These are phyloP conservation scores for Diaphora mendica DNA, from an alignment of 2,888 invertebrate species.

Conservation along the genomic window DNA sequence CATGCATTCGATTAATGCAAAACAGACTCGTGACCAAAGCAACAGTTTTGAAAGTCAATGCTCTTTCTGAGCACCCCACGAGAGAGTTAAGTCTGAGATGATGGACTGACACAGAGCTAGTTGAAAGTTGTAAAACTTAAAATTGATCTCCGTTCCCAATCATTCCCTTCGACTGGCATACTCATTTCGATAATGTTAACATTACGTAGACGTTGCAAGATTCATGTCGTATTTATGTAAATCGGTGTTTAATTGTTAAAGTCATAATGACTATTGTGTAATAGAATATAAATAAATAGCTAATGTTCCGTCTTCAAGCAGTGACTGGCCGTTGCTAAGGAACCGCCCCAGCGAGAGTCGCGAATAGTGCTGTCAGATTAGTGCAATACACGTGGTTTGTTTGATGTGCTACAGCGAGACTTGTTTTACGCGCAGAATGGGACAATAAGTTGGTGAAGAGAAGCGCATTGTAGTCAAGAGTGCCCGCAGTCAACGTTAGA, in stretches of 20 bases:
- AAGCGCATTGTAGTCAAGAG: slow-evolving; percentile 23
- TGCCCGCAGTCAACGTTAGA: slow-evolving; percentile 25
- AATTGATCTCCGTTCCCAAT: slow-evolving; percentile 13
- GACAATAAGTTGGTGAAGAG: slow-evolving; percentile 6
- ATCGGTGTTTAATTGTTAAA: slow-evolving; percentile 46
- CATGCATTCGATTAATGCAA: neutral
- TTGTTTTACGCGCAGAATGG: slow-evolving; percentile 24
- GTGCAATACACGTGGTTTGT: slow-evolving; percentile 7
- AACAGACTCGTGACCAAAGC: neutral
- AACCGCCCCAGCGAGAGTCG: slow-evolving; percentile 1
- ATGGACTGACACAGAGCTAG: neutral
- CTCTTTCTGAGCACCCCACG: neutral
- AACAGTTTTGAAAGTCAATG: neutral
- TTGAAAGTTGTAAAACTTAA: slow-evolving; percentile 15
- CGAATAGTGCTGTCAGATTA: slow-evolving; percentile 18
- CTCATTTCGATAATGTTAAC: slow-evolving; percentile 13
- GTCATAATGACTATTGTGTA: slow-evolving; percentile 27
- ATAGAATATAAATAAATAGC: slow-evolving; percentile 23
- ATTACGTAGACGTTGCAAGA: slow-evolving; percentile 13
- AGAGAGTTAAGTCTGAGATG: neutral
- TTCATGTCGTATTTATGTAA: slow-evolving; percentile 40
- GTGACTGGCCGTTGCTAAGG: slow-evolving; percentile 20
- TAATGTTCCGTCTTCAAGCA: slow-evolving; percentile 19
- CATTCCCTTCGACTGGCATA: slow-evolving; percentile 30
- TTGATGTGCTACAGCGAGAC: slow-evolving; percentile 27